Percentiles rank a stretch among this genome's conserved stretches.
These are phyloP conservation scores for Drosophila arizonae DNA, from an alignment of 1,140 invertebrate genomes.

Conservation along the genomic window DNA sequence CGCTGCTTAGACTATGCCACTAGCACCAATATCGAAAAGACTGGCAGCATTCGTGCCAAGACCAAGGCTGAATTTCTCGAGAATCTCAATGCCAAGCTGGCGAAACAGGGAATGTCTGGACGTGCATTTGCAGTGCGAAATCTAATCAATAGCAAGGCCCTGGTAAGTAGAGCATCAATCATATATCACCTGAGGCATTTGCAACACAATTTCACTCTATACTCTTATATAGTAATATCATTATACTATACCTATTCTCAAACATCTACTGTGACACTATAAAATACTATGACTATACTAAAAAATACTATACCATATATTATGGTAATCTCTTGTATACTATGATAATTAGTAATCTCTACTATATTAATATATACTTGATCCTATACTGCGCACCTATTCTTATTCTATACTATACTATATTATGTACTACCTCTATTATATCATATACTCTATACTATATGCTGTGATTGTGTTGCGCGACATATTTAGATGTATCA, in stretches of 20 bases:
- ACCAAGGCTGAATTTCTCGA: slow-evolving; percentile 87
- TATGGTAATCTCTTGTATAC: too few species aligned
- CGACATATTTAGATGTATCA: slow-evolving; percentile 69
- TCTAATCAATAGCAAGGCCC: slow-evolving; percentile 87
- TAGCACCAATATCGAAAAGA: slow-evolving; percentile 82
- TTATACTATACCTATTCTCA: neutral
- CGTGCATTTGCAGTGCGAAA: slow-evolving; percentile 85
- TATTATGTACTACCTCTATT: neutral
- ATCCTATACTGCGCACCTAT: too few species aligned
- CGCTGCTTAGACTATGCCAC: slow-evolving; percentile 70
- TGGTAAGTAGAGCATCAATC: slow-evolving; percentile 83
- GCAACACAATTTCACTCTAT: neutral
- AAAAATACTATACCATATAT: too few species aligned
- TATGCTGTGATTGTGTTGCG: neutral
- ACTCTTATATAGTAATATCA: neutral
- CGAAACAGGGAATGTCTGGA: slow-evolving; percentile 85
- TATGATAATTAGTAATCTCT: too few species aligned
- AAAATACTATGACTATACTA: too few species aligned
- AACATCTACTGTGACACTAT: neutral
- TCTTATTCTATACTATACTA: too few species aligned
- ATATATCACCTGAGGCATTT: too few species aligned
- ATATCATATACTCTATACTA: neutral
- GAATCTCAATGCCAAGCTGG: slow-evolving; percentile 89
- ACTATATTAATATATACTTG: too few species aligned
- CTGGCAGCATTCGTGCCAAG: slow-evolving; percentile 83